Evolutionary conservation across 2,797 vertebrate genomes (phyloP).

Genomic region (Anas flavirostris): DNA sequence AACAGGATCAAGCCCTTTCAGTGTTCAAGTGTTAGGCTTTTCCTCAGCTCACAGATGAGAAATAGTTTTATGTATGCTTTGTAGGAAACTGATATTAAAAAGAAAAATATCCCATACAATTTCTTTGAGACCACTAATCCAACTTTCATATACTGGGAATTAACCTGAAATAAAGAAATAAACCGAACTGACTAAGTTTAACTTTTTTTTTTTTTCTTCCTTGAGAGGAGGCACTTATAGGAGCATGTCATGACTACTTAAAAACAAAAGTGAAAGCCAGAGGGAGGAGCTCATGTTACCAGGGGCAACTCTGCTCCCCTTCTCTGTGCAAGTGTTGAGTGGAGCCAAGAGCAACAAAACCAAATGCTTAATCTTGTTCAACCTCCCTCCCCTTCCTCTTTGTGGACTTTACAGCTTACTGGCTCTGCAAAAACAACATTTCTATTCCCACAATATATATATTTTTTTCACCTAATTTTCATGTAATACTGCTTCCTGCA

Average conservation of each 20-base stretch:
- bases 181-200: not conserved
- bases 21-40: not conserved
- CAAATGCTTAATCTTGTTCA: accelerated
- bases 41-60: not conserved
- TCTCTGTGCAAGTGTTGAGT: not conserved
- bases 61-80: not conserved
- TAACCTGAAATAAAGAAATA: not conserved
- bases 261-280: not conserved
- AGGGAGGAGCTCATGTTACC: not conserved
- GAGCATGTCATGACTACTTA: not conserved
- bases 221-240: no score
- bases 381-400: not conserved
- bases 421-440: not conserved
- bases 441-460: not conserved
- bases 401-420: not conserved
- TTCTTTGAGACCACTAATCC: not conserved
- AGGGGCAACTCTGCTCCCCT: not conserved
- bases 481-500: not conserved
- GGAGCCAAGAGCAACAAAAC: not conserved
- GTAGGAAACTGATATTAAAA: not conserved
- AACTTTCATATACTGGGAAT: not conserved
- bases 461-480: not conserved
- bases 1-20: not conserved
- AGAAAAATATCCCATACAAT: accelerated
- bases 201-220: not conserved